phyloP scores from a whole-genome alignment of 2,113 vertebrate genomes.

The Semnornis frantzii region DNA sequence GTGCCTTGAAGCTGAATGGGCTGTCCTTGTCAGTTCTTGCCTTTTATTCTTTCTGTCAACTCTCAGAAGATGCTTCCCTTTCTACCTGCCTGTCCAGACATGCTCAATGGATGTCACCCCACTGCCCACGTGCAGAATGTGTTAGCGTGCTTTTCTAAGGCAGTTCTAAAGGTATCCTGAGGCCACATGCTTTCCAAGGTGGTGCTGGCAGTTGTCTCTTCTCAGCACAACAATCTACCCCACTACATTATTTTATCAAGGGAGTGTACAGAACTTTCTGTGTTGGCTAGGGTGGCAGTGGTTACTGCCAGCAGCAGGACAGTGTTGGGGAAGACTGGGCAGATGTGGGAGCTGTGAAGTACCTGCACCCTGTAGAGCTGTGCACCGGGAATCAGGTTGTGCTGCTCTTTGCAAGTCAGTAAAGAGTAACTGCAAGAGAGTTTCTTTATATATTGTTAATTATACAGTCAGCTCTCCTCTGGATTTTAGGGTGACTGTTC shows the following conservation, averaged over 20 bases:
- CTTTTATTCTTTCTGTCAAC: background rate
- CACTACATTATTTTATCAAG: background rate
- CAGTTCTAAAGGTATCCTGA: background rate
- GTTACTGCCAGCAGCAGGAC: background rate
- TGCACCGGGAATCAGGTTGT: background rate
- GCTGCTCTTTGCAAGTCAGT: background rate
- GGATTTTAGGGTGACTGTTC: background rate
- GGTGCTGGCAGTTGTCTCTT: background rate
- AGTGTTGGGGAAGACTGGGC: background rate
- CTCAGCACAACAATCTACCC: background rate
- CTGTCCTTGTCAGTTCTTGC: background rate
- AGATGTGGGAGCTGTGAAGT: background rate
- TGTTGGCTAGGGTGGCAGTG: accelerated
- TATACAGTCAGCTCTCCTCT: background rate
- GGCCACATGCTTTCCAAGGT: background rate
- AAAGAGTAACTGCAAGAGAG: background rate
- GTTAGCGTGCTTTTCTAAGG: background rate
- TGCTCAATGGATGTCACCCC: accelerated
- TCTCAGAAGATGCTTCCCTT: background rate
- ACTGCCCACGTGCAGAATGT: background rate
- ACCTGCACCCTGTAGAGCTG: background rate
- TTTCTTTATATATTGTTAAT: background rate
- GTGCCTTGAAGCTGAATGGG: background rate
- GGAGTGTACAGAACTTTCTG: background rate
- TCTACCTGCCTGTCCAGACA: background rate